phyloP scores from a whole-genome alignment of 2,888 invertebrate genomes.

The Noctuana brunneofusca region DNA sequence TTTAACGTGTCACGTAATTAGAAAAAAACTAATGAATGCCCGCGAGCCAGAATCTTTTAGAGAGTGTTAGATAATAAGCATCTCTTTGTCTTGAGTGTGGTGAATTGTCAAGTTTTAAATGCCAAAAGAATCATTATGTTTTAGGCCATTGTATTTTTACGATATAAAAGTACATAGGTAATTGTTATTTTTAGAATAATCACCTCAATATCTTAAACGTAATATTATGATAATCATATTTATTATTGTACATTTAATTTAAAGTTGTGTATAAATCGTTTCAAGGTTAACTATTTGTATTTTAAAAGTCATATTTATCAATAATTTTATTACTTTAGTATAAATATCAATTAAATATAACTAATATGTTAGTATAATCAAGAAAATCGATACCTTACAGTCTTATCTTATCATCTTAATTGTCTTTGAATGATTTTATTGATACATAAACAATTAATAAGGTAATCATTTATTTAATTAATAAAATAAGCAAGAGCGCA shows the following conservation, averaged over 20 bases:
- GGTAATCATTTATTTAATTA: constrained; percentile 14
- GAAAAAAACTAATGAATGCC: constrained; percentile 30
- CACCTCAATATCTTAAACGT: no score
- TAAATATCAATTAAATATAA: not conserved
- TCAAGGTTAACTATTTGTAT: not conserved
- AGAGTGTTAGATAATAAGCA: constrained; percentile 23
- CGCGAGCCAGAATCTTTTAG: constrained; percentile 12
- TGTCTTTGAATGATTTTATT: not conserved
- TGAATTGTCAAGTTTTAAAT: not conserved
- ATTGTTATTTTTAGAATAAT: no score
- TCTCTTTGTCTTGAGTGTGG: not conserved
- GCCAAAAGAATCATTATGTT: not conserved
- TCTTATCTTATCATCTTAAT: not conserved
- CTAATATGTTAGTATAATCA: not conserved
- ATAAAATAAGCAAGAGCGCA: constrained; percentile 3
- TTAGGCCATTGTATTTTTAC: no score
- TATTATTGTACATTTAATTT: no score
- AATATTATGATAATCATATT: no score
- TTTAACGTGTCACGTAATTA: constrained; percentile 41
- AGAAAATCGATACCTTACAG: constrained; percentile 11
- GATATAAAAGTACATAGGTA: no score
- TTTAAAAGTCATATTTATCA: not conserved
- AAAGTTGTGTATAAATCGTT: not conserved
- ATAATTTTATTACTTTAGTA: not conserved
- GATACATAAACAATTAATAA: constrained; percentile 11